phyloP scores from a whole-genome alignment of 2,113 vertebrate species.

The Caranx ignobilis region DNA sequence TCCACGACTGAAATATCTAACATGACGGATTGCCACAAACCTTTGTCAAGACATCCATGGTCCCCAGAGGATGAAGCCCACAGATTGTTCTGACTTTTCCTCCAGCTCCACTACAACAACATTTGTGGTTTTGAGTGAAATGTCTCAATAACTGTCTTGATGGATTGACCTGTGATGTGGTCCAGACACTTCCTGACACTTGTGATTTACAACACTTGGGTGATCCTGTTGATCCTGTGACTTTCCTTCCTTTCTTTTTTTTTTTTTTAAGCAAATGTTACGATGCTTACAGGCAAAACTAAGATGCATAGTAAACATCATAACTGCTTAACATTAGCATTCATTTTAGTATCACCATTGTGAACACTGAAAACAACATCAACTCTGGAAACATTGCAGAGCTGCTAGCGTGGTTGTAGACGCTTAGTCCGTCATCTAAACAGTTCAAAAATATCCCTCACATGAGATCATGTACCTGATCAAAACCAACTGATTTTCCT shows the following conservation, averaged over 20 bases:
- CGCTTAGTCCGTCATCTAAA: background rate
- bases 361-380: no score
- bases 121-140: slow-evolving; percentile 1
- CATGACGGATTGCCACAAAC: background rate
- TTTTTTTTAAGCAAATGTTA: no score
- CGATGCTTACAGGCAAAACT: no score
- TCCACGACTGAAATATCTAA: background rate
- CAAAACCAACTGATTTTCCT: background rate
- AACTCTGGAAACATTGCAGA: background rate
- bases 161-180: background rate
- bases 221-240: no score
- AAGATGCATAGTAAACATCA: no score
- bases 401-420: background rate
- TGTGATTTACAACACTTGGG: background rate
- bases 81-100: background rate
- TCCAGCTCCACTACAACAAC: background rate
- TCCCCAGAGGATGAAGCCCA: slow-evolving; percentile 10
- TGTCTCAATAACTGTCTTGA: no score
- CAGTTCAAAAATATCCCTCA: background rate
- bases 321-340: no score
- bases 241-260: no score
- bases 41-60: background rate
- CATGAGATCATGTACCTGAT: background rate
- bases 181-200: background rate
- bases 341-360: no score